Conservation (phyloP, 2,888 invertebrate species). For the Piscicola geometra region DNA sequence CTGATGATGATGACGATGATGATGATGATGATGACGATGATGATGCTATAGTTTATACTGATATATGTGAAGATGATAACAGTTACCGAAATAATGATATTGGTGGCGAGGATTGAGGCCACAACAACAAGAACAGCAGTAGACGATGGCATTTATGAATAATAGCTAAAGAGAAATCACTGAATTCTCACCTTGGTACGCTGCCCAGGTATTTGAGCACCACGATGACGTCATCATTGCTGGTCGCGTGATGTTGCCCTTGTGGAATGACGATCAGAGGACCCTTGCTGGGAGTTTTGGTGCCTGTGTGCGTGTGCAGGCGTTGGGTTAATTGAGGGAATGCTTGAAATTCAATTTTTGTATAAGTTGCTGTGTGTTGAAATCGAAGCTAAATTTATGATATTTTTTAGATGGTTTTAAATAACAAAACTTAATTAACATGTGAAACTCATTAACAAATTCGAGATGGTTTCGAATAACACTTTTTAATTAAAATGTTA, state of each 20-base stretch:
- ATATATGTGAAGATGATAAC: not conserved
- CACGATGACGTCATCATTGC: conserved; percentile 7
- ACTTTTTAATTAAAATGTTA: too few species aligned
- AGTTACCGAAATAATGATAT: not conserved
- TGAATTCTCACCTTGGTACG: conserved; percentile 15
- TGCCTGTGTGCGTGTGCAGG: not conserved
- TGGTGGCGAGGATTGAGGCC: not conserved
- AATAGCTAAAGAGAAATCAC: not conserved
- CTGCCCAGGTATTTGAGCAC: conserved; percentile 25
- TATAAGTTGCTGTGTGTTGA: not conserved
- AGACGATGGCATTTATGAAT: not conserved
- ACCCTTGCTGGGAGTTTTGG: not conserved
- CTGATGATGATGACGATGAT: not conserved
- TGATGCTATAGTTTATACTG: not conserved
- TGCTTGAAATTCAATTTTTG: not conserved
- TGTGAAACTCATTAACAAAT: too few species aligned
- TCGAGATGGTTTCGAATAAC: too few species aligned
- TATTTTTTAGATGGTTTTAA: too few species aligned
- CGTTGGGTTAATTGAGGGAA: not conserved
- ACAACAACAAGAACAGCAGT: not conserved
- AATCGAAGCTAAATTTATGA: too few species aligned
- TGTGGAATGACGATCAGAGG: not conserved
- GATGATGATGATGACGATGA: too few species aligned
- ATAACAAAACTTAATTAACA: too few species aligned
- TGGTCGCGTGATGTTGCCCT: not conserved